phyloP scores from a whole-genome alignment of 2,113 vertebrate genomes.

The Delphinus delphis region DNA sequence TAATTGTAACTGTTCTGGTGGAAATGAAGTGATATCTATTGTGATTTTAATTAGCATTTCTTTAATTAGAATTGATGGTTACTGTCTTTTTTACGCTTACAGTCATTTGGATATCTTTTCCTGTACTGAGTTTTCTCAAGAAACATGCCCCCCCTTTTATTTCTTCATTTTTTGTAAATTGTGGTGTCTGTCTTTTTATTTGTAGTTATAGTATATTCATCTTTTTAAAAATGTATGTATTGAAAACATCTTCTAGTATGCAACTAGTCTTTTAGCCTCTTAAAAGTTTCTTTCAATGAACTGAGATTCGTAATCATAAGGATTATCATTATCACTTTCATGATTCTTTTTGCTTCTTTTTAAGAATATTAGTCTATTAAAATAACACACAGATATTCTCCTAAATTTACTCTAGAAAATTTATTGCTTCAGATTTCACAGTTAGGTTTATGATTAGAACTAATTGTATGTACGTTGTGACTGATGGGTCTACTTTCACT shows the following conservation, averaged over 20 bases:
- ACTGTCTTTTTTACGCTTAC: neutral
- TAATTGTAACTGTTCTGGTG: neutral
- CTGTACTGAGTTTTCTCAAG: neutral
- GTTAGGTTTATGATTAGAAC: neutral
- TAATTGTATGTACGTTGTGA: neutral
- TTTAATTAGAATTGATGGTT: neutral
- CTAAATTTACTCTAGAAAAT: neutral
- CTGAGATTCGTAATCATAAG: neutral
- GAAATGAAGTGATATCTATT: neutral
- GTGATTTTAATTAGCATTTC: neutral
- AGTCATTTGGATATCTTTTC: neutral
- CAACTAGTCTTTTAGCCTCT: neutral
- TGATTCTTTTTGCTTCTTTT: neutral
- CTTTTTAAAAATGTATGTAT: neutral
- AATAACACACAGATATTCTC: neutral
- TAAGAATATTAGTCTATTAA: neutral
- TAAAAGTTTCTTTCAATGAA: neutral
- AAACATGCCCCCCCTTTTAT: neutral
- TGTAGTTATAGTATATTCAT: neutral
- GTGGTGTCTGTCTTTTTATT: neutral
- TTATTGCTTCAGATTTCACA: neutral
- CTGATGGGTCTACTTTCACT: neutral
- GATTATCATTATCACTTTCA: neutral
- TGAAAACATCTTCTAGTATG: neutral
- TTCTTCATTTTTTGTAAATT: neutral